A percentile compares a stretch with the other conserved stretches of the same genome.
Evolutionary conservation across 2,113 vertebrate species (phyloP).

Genomic region (Rhadina sibilatrix): DNA sequence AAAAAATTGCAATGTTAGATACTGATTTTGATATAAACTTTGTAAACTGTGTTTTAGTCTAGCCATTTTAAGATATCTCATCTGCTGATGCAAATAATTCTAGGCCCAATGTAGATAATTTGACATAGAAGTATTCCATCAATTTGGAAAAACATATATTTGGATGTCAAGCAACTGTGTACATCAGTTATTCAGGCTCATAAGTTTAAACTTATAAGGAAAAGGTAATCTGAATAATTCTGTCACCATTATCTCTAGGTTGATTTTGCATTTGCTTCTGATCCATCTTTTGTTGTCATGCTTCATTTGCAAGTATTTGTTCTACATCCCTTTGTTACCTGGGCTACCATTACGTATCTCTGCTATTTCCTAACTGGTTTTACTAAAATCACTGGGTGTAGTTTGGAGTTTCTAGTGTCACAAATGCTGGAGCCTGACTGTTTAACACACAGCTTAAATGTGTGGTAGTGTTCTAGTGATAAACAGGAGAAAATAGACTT

Average conservation of each 20-base stretch:
- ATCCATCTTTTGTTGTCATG: not conserved
- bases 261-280: not conserved
- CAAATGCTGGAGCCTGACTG: not conserved
- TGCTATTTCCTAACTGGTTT: not conserved
- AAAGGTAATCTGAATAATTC: not conserved
- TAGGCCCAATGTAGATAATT: not conserved
- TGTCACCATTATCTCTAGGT: not conserved
- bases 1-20: not conserved
- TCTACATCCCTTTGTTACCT: not conserved
- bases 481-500: not conserved
- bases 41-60: not conserved
- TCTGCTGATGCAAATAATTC: not conserved
- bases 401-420: not conserved
- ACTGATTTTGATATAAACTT: not conserved
- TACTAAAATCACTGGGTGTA: not conserved
- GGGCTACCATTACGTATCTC: not conserved
- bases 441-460: not conserved
- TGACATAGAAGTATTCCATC: not conserved
- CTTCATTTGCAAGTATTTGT: not conserved
- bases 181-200: not conserved
- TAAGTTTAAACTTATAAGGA: not conserved
- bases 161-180: not conserved
- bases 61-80: not conserved
- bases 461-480: not conserved
- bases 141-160: not conserved